Evolutionary conservation across 2,888 invertebrate species (phyloP).

Genomic region (Dendrolimus pini): DNA sequence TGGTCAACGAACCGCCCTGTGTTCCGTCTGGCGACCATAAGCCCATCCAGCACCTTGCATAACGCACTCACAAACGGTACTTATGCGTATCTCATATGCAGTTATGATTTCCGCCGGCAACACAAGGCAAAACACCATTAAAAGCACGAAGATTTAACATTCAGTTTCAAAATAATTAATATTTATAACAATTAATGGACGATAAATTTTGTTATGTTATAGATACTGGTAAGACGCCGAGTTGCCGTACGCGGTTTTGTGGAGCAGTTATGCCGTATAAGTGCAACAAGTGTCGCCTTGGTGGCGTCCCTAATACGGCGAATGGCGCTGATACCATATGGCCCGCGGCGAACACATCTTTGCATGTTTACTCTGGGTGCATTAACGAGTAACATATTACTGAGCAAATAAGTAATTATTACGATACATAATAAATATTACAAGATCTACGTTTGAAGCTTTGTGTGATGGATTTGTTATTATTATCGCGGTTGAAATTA

Average conservation of each 20-base stretch:
- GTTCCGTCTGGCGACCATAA: slow-evolving; percentile 33
- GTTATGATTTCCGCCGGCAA: slow-evolving; percentile 21
- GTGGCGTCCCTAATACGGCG: slow-evolving; percentile 66
- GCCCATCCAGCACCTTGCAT: slow-evolving; percentile 52
- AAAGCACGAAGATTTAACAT: too few relatives aligned
- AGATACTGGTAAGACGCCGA: slow-evolving; percentile 45
- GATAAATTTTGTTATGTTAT: slow-evolving; percentile 13
- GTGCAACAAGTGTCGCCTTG: slow-evolving; percentile 76
- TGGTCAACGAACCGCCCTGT: slow-evolving; percentile 74
- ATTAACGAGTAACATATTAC: slow-evolving; percentile 16
- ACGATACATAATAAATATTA: not conserved
- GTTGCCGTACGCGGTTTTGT: slow-evolving; percentile 47
- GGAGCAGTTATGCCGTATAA: slow-evolving; percentile 71
- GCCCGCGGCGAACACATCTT: slow-evolving; percentile 61
- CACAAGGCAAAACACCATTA: not conserved
- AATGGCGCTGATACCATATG: slow-evolving; percentile 65
- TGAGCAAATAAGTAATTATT: not conserved
- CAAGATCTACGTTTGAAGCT: too few relatives aligned
- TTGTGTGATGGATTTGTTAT: too few relatives aligned
- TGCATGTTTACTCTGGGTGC: slow-evolving; percentile 43
- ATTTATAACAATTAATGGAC: not conserved
- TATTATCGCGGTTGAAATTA: too few relatives aligned
- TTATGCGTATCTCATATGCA: slow-evolving; percentile 49
- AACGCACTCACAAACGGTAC: slow-evolving; percentile 48
- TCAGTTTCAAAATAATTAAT: too few relatives aligned